These are phyloP conservation scores for Hydrophis major DNA, from an alignment of 2,797 vertebrate species.

Conservation along the genomic window DNA sequence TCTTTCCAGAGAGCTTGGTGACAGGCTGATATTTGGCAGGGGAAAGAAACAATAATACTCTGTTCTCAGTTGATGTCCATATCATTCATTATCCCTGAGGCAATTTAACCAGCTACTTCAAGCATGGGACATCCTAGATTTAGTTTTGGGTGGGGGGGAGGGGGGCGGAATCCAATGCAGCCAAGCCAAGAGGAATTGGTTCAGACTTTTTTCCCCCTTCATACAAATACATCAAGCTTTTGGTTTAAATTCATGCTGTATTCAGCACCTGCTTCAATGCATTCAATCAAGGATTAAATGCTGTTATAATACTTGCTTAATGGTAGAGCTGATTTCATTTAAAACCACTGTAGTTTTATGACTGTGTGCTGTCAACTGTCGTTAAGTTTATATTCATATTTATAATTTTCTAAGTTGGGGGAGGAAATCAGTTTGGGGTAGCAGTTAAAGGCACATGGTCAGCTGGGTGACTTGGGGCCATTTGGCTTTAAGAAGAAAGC, in stretches of 20 bases:
- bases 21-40: slow-evolving; percentile 53
- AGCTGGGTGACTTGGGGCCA: not conserved
- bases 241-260: slow-evolving; percentile 56
- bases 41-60: slow-evolving; percentile 61
- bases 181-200: slow-evolving; percentile 55
- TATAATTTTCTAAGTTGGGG: not conserved
- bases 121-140: slow-evolving; percentile 65
- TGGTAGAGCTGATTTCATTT: not conserved
- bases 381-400: not conserved
- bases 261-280: slow-evolving; percentile 54
- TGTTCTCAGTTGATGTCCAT: slow-evolving; percentile 54
- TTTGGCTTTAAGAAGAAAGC: not conserved
- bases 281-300: slow-evolving; percentile 63
- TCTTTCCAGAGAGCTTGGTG: slow-evolving; percentile 36
- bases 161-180: slow-evolving; percentile 59
- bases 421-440: not conserved
- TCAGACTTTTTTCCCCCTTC: slow-evolving; percentile 30
- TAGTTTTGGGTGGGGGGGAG: slow-evolving; percentile 40
- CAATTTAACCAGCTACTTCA: slow-evolving; percentile 63
- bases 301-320: slow-evolving; percentile 50
- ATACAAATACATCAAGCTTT: slow-evolving; percentile 60
- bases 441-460: not conserved
- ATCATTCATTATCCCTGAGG: slow-evolving; percentile 70
- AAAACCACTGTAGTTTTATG: not conserved
- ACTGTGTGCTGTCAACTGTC: not conserved